Evolutionary conservation across 2,113 vertebrate genomes (phyloP), one percentile per base, ranked within the genome.

Genomic region (Pavo muticus): DNA sequence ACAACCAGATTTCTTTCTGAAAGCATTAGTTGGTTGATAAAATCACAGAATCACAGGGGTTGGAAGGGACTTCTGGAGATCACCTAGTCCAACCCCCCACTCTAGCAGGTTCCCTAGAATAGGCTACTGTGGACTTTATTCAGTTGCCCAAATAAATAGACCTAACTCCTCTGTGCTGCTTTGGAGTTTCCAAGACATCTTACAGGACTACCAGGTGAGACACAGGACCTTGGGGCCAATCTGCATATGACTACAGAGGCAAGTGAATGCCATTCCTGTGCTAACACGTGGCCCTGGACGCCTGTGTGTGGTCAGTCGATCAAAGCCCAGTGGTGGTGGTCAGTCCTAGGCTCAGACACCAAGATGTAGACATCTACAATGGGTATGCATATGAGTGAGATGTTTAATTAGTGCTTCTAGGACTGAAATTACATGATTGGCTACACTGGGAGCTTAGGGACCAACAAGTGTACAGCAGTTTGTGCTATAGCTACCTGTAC

Each of bases 231-330:
- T 60, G 60, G 39, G 8, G 20, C 27, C 39, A 72, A 23, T 5
- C n/a, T 72, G 9, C 29, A 6, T 42, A 7, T 0, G 6, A 54
- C 5, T 11, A 52, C 23, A 40, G 18, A 2, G 10, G 5, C 29
- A 77, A 67, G 25, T 7, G 11, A 21, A 13, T 64, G 16, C n/a
- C 16, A 14, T 18, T 15, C 16, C 12, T 56, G 37, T 14, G 3
- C 35, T 39, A 42, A 57, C 21, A 70, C 13, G 42, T 8, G 44
- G 3, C 44, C 35, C 19, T 45, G 23, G 50, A 50, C 32, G 25
- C 7, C 39, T 20, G 12, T 1, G 11, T 8, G 37, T 37, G 14
- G 57, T 13, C 52, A 72, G 27, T 52, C 35, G 10, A 32, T 9
- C 30, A 14, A 52, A 59, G 14, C 15, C 75, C 4, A 30, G 6